Evolutionary conservation across 2,113 vertebrate genomes (phyloP).

Genomic region (Alligator mississippiensis): DNA sequence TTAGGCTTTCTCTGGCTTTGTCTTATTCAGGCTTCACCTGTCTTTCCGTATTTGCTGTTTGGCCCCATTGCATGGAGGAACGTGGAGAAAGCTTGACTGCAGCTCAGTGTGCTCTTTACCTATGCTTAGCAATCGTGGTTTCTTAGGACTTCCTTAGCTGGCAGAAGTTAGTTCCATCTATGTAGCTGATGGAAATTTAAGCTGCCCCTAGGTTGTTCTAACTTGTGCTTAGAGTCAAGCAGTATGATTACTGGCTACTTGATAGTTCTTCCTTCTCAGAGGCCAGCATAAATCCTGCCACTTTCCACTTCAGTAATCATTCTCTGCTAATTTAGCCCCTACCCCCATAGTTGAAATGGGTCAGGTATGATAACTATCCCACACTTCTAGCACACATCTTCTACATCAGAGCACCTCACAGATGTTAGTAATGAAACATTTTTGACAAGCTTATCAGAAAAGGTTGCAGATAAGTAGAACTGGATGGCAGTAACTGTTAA

Average conservation of each 20-base stretch:
- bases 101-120: background rate
- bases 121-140: background rate
- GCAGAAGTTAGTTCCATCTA: fast-evolving
- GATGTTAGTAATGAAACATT: background rate
- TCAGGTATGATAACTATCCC: background rate
- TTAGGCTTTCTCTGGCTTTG: too few species aligned
- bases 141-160: background rate
- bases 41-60: background rate
- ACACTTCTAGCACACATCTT: background rate
- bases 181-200: background rate
- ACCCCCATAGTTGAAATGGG: background rate
- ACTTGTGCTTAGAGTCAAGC: background rate
- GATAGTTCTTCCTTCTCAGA: background rate
- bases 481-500: background rate
- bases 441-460: background rate
- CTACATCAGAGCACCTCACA: background rate
- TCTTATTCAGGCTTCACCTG: too few species aligned
- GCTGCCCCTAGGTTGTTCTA: background rate
- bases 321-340: background rate
- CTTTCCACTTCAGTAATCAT: background rate
- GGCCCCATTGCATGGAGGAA: background rate
- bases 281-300: background rate
- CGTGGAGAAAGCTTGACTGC: background rate
- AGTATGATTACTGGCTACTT: background rate
- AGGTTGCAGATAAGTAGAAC: background rate